Evolutionary conservation across 2,797 vertebrate genomes (phyloP), one percentile per base, ranked within the genome.

Genomic region (Acestrorhynchus altus): DNA sequence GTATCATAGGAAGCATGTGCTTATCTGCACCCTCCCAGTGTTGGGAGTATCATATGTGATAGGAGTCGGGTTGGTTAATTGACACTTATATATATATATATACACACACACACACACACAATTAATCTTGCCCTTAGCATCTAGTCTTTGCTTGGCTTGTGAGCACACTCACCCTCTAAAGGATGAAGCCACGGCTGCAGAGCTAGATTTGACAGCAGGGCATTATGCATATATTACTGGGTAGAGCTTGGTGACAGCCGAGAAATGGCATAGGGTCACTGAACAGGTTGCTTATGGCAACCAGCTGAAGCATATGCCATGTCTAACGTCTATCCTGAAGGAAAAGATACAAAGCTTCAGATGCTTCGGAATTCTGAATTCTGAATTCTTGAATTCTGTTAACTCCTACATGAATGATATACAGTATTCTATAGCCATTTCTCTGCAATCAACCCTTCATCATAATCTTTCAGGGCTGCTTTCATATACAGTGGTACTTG

Each of bases 221-320:
- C 40, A 69, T 20, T 60, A 68, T 15, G 47, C 75, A 74, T 71
- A 74, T 22, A 46, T 77, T 70, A 74, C 66, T 52, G 67, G 52
- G 64, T 24, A 61, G 31, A 35, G 63, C 49, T 57, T 47, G 20
- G 9, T 46, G 51, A 72, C 57, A 74, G 73, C 75, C 18, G 61
- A 66, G 35, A 74, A 71, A 68, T n/a, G 26, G 70, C 61, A 76
- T 9, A 74, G 73, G 54, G 63, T 63, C 31, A 74, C 42, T 68
- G 52, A 80, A 59, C 67, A 80, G 56, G 59, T 79, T 76, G 72
- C 57, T 73, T 68, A 54, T 61, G 49, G 72, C 59, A 73, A 80
- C 74, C 56, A 67, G 61, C 54, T 79, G 59, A 74, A 78, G 59
- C 46, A 47, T 75, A 63, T 40, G 18, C 72, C 49, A 60, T 67